A percentile compares a stretch with the other conserved stretches of the same genome.
Evolutionary conservation across 2,888 invertebrate genomes (phyloP).

Genomic region (Acrobasis suavella): DNA sequence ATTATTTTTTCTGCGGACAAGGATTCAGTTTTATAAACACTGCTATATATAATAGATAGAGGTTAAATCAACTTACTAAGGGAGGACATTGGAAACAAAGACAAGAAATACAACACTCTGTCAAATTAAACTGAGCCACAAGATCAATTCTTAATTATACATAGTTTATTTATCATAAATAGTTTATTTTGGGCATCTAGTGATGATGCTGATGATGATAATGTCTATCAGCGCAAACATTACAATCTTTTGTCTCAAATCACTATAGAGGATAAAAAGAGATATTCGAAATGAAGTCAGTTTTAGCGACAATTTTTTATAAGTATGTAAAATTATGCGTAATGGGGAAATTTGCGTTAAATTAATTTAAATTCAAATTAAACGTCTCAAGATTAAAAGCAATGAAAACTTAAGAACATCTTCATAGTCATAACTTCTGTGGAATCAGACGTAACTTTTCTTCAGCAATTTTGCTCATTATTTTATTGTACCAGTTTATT

Average conservation of each 20-base stretch:
- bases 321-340: conserved; percentile 5
- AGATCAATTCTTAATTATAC: too few relatives aligned
- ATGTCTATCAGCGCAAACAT: too few relatives aligned
- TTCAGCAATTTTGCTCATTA: conserved; percentile 7
- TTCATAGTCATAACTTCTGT: conserved; percentile 16
- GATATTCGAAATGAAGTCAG: background rate
- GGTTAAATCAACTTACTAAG: conserved; percentile 36
- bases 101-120: too few relatives aligned
- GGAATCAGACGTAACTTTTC: background rate
- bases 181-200: too few relatives aligned
- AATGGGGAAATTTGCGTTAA: background rate
- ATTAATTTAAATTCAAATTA: conserved; percentile 4
- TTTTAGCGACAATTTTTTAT: background rate
- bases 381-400: conserved; percentile 7
- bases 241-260: too few relatives aligned
- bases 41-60: background rate
- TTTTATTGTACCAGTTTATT: conserved; percentile 9
- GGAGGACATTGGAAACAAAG: too few relatives aligned
- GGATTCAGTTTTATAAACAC: background rate
- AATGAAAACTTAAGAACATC: conserved; percentile 14
- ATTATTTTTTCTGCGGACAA: conserved; percentile 70
- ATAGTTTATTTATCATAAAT: too few relatives aligned
- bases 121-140: too few relatives aligned
- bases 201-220: too few relatives aligned
- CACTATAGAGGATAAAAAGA: conserved; percentile 1